Evolutionary conservation across 2,113 vertebrate species (phyloP).

Genomic region (Heterocephalus glaber): DNA sequence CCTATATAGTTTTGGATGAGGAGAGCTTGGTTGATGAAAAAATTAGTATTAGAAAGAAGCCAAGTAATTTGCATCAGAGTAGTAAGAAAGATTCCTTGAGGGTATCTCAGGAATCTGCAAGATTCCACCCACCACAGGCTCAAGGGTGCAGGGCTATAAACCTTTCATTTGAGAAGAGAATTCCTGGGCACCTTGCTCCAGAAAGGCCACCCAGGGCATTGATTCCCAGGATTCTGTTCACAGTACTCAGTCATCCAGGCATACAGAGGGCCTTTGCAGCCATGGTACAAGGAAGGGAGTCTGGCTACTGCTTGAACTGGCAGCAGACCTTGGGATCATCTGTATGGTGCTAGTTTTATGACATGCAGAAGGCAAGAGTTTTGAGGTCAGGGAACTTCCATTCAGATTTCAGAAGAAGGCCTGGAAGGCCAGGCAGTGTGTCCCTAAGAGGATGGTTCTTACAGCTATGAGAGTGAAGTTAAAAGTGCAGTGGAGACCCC

Average conservation of each 20-base stretch:
- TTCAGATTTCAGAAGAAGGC: not conserved
- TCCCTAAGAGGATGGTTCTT: not conserved
- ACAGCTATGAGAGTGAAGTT: not conserved
- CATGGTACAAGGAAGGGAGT: not conserved
- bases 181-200: not conserved
- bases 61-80: not conserved
- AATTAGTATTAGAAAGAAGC: not conserved
- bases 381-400: not conserved
- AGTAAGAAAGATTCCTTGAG: not conserved
- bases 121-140: not conserved
- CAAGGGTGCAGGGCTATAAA: not conserved
- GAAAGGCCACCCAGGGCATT: not conserved
- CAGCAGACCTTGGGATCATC: not conserved
- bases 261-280: not conserved
- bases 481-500: not conserved
- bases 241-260: not conserved
- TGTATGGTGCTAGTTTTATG: not conserved
- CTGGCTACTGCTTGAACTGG: not conserved
- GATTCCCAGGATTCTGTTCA: not conserved
- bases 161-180: not conserved
- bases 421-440: not conserved
- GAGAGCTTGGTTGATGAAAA: not conserved
- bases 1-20: not conserved
- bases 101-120: not conserved
- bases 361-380: not conserved